Conservation (phyloP, 2,113 vertebrate species). For the Mobula hypostoma region DNA sequence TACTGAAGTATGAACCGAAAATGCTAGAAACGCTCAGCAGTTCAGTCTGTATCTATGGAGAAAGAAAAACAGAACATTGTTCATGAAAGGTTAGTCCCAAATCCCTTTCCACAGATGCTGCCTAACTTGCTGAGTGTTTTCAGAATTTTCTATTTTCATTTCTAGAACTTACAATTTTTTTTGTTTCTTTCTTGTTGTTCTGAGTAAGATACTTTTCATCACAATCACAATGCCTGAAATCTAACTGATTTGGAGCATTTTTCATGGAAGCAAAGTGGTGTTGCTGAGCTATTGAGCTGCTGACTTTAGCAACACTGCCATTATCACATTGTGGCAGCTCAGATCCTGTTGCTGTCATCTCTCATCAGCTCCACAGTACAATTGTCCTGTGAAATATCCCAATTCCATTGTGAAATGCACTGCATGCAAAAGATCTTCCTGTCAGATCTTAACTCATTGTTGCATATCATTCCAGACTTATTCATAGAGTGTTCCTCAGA, state of each 20-base stretch:
- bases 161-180: too few relatives aligned
- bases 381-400: background rate
- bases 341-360: background rate
- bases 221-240: background rate
- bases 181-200: background rate
- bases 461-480: background rate
- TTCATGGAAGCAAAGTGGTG: background rate
- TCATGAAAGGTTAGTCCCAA: too few relatives aligned
- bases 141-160: too few relatives aligned
- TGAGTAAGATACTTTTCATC: background rate
- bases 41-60: too few relatives aligned
- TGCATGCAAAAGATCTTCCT: background rate
- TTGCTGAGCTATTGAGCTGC: background rate
- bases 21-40: too few relatives aligned
- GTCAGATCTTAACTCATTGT: background rate
- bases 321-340: background rate
- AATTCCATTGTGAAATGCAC: background rate
- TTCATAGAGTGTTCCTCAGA: background rate
- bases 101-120: too few relatives aligned
- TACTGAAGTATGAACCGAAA: too few relatives aligned
- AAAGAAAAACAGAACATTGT: too few relatives aligned
- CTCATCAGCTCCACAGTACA: too few relatives aligned
- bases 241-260: background rate
- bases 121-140: too few relatives aligned
- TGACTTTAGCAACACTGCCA: background rate